Percentiles rank a stretch among this genome's conserved stretches.
Evolutionary conservation across 2,113 vertebrate genomes (phyloP).

Genomic region (Campylorhamphus procurvoides): DNA sequence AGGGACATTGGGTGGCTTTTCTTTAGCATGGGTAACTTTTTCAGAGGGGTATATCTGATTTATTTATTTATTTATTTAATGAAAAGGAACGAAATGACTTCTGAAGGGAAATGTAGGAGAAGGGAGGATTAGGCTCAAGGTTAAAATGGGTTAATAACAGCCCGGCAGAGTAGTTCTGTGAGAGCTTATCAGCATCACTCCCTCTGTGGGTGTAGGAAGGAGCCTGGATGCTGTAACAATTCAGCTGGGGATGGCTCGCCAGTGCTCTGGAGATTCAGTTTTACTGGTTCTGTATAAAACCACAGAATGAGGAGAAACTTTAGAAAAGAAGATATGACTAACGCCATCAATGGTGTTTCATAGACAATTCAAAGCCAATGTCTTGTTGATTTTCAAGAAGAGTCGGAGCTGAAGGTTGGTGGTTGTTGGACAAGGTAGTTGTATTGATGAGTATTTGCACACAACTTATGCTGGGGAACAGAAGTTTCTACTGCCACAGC

Average conservation of each 20-base stretch:
- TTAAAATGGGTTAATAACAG: neutral
- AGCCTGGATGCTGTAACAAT: neutral
- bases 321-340: neutral
- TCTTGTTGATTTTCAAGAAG: neutral
- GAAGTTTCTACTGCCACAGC: neutral
- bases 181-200: neutral
- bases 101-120: neutral
- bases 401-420: neutral
- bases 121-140: neutral
- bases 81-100: neutral
- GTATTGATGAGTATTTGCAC: neutral
- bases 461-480: neutral
- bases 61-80: neutral
- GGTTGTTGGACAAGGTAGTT: neutral
- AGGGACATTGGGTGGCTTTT: neutral
- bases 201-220: neutral
- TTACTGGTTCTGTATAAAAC: neutral
- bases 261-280: neutral
- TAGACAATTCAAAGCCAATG: accelerated
- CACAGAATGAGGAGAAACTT: neutral
- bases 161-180: neutral
- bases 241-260: neutral
- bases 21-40: neutral
- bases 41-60: neutral
- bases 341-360: neutral